phyloP scores from a whole-genome alignment of 2,113 vertebrate genomes.

The Anas platyrhynchos region DNA sequence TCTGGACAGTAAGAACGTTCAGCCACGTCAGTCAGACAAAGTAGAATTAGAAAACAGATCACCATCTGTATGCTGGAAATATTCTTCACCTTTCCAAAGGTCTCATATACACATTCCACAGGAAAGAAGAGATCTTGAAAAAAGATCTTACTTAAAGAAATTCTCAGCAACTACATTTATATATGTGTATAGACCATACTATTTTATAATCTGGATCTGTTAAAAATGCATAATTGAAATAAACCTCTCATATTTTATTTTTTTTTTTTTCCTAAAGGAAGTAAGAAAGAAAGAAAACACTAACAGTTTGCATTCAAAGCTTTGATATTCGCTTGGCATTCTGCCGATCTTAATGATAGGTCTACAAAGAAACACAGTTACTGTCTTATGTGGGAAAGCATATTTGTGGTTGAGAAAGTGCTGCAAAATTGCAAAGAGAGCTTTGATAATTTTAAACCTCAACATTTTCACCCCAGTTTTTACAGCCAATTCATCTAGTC shows the following conservation, averaged over 20 bases:
- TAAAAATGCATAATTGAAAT: constrained; percentile 53
- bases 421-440: constrained; percentile 26
- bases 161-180: constrained; percentile 16
- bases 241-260: constrained; percentile 5
- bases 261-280: not conserved
- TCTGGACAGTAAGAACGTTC: not conserved
- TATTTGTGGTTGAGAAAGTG: constrained; percentile 73
- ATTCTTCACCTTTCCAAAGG: not conserved
- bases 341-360: constrained; percentile 54
- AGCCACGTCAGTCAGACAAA: not conserved
- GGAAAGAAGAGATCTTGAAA: not conserved
- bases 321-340: constrained; percentile 71
- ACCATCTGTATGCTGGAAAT: not conserved
- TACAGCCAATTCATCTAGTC: constrained; percentile 67
- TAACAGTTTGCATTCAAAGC: constrained; percentile 50
- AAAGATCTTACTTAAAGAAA: constrained; percentile 10
- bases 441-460: constrained; percentile 64
- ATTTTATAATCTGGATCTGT: constrained; percentile 51
- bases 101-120: not conserved
- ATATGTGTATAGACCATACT: not conserved
- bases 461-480: constrained; percentile 60
- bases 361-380: constrained; percentile 61
- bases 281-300: constrained; percentile 30
- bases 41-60: not conserved
- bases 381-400: constrained; percentile 65